phyloP scores from a whole-genome alignment of 2,113 vertebrate genomes.

The Mustela nigripes region DNA sequence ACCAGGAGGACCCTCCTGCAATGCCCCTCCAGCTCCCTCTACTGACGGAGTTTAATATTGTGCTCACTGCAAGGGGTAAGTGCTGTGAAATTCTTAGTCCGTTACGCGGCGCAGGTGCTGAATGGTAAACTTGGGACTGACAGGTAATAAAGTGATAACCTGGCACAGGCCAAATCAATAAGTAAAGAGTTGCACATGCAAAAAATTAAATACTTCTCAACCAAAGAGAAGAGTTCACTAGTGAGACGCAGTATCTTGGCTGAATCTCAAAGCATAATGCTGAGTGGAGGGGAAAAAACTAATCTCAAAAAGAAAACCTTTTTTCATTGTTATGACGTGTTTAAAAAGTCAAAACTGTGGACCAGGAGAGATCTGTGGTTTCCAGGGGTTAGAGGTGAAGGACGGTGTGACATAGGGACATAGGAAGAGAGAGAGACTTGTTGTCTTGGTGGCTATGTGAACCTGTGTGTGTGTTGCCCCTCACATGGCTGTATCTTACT shows the following conservation, averaged over 20 bases:
- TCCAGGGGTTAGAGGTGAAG: not conserved
- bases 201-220: not conserved
- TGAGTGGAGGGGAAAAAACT: not conserved
- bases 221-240: not conserved
- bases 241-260: not conserved
- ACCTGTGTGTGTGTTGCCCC: not conserved
- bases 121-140: not conserved
- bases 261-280: not conserved
- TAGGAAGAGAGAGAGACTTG: not conserved
- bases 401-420: not conserved
- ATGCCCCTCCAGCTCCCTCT: not conserved
- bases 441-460: not conserved
- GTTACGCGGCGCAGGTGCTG: not conserved
- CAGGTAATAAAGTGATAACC: not conserved
- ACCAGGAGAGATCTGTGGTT: not conserved
- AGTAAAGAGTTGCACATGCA: not conserved
- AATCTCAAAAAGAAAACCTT: not conserved
- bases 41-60: fast-evolving
- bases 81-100: not conserved
- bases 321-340: not conserved
- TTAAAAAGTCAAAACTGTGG: not conserved
- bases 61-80: not conserved
- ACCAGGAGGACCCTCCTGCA: not conserved
- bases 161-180: not conserved
- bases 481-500: not conserved